A percentile compares a stretch with the other conserved stretches of the same genome.
These are phyloP conservation scores for Microcebus murinus DNA, from an alignment of 2,113 vertebrate species.

Conservation along the genomic window DNA sequence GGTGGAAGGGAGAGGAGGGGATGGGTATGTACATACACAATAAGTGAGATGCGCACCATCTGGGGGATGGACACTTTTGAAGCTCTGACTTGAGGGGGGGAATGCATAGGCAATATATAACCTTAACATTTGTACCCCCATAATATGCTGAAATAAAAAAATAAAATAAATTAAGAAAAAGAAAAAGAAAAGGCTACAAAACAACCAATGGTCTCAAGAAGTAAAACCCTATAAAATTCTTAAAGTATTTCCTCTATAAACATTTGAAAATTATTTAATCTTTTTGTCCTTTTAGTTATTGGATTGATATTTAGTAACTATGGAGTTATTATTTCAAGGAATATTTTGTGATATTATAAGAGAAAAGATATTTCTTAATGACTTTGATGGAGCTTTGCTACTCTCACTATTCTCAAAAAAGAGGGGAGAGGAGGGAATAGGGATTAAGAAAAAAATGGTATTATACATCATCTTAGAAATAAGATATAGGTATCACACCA, in stretches of 20 bases:
- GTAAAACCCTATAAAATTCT: background rate
- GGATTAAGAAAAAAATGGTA: background rate
- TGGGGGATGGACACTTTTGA: too few relatives aligned
- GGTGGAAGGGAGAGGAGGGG: too few relatives aligned
- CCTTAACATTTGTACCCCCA: too few relatives aligned
- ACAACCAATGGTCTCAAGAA: background rate
- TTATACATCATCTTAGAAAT: background rate
- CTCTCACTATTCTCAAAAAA: background rate
- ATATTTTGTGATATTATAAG: slow-evolving; percentile 1
- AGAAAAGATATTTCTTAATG: background rate
- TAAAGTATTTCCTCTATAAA: slow-evolving; percentile 2
- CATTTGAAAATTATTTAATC: background rate
- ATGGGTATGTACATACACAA: too few relatives aligned
- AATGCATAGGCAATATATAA: too few relatives aligned
- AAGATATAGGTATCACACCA: background rate
- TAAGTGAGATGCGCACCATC: too few relatives aligned
- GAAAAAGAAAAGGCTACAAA: background rate
- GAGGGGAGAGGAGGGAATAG: background rate
- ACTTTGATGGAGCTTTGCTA: background rate
- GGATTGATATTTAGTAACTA: background rate
- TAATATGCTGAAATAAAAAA: too few relatives aligned
- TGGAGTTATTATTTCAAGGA: background rate
- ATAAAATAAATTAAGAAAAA: too few relatives aligned
- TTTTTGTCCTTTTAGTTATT: background rate
- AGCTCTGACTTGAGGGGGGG: too few relatives aligned